Percentiles rank a stretch among this genome's conserved stretches.
Evolutionary conservation across 2,888 invertebrate species (phyloP).

Genomic region (Atherix ibis): DNA sequence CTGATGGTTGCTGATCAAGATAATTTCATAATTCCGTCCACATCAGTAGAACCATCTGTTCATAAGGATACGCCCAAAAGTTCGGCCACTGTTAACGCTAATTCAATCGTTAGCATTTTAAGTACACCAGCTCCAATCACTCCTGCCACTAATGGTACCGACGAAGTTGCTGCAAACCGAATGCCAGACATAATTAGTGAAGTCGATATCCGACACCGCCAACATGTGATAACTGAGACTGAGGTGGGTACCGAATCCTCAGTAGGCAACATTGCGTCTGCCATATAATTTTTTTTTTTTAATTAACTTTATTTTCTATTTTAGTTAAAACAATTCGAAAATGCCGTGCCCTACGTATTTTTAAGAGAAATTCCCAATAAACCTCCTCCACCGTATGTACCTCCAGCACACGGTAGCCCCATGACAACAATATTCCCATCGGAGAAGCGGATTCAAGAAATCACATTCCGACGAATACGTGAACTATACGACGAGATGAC

Average conservation of each 20-base stretch:
- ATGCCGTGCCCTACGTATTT: conserved; percentile 32
- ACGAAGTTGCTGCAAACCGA: conserved; percentile 7
- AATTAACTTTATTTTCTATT: conserved; percentile 9
- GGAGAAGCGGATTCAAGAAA: conserved; percentile 23
- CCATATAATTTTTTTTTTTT: not conserved
- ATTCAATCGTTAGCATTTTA: not conserved
- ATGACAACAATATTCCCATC: conserved; percentile 28
- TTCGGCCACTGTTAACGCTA: conserved; percentile 5
- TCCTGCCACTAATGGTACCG: conserved; percentile 2
- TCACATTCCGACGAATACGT: conserved; percentile 22
- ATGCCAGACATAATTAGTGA: conserved; percentile 34
- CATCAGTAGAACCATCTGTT: conserved; percentile 1
- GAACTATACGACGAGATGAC: conserved; percentile 22
- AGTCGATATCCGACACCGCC: conserved; percentile 43
- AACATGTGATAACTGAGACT: conserved; percentile 46
- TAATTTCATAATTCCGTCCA: too few relatives aligned
- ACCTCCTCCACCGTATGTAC: conserved; percentile 60
- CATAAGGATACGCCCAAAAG: too few relatives aligned
- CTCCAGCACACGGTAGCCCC: conserved; percentile 35
- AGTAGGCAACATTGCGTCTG: not conserved
- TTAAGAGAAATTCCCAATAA: conserved; percentile 56
- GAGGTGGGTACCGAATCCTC: conserved; percentile 33
- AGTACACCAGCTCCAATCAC: not conserved
- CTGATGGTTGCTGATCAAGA: too few relatives aligned
- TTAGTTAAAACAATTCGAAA: conserved; percentile 43